phyloP scores from a whole-genome alignment of 1,140 invertebrate genomes.

The Drosophila ohnishii region DNA sequence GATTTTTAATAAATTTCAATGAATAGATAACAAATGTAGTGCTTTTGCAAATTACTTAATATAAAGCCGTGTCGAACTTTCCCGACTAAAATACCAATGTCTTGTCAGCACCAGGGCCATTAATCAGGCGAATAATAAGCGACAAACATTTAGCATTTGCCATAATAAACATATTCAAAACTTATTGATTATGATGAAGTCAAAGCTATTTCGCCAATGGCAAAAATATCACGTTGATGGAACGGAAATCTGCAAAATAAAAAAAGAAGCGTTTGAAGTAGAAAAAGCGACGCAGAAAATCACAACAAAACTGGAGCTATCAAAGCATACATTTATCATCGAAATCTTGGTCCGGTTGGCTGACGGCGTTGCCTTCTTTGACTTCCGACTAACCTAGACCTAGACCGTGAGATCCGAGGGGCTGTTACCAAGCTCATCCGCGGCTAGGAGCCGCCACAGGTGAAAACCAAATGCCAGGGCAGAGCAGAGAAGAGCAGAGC shows the following conservation, averaged over 20 bases:
- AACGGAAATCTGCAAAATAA: constrained; percentile 34
- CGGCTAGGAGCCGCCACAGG: constrained; percentile 29
- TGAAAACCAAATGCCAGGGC: constrained; percentile 21
- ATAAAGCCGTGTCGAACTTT: constrained; percentile 15
- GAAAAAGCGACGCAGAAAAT: constrained; percentile 46
- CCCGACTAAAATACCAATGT: constrained; percentile 11
- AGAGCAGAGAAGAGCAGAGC: constrained; percentile 5
- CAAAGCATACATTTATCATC: constrained; percentile 70
- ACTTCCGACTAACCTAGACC: constrained; percentile 73
- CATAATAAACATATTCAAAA: constrained; percentile 37
- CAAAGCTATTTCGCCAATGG: constrained; percentile 39
- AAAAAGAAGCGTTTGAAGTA: constrained; percentile 35
- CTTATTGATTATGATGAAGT: constrained; percentile 42
- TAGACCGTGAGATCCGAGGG: constrained; percentile 61
- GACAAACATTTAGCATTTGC: constrained; percentile 47
- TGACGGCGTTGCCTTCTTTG: constrained; percentile 39
- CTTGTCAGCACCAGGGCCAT: constrained; percentile 46
- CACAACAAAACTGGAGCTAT: constrained; percentile 59
- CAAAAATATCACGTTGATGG: constrained; percentile 38
- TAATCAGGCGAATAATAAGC: constrained; percentile 52
- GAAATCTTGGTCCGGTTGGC: constrained; percentile 64
- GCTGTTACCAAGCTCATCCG: constrained; percentile 37
- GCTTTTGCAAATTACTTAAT: background rate
- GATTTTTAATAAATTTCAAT: background rate
- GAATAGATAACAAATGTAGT: background rate